Base-by-base conservation (phyloP, 2,888 invertebrate species). In the Troilus luridus region DNA sequence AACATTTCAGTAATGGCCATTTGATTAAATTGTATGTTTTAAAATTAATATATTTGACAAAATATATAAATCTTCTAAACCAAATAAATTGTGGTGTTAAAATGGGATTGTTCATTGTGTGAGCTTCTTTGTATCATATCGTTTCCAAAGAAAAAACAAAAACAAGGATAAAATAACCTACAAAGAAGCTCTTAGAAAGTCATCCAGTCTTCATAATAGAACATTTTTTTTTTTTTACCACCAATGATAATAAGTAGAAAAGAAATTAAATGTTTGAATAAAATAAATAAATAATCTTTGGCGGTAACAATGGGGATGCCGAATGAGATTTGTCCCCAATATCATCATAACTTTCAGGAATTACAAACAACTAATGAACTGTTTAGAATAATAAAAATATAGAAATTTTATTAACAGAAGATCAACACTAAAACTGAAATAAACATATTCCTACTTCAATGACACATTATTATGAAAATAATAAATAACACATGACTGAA, bases 151-250 rank as follows among this genome's bases (percentile, higher is more conserved):
- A 41, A 77, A 41, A 77, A 27, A 41, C 17, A 77, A 17, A 27
- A 41, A n/a, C n/a, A n/a, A n/a, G n/a, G n/a, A 77, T 41, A 77
- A 77, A 77, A 77, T 41, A 67, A 67, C 67, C 24, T 19, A 77
- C 27, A 77, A 77, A 1, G 72, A 77, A 41, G 41, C 27, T 17
- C 17, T 77, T 2, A 77, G 17, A 7, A 77, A 77, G 27, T 41
- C 72, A 8, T 17, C 17, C 41, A 77, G 72, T 27, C 27, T 41
- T 77, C 9, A 17, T 41, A 77, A 77, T 77, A 24, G 24, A 77
- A 19, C 27, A 41, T 17, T 41, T 77, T 6, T 41, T 19, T 77
- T 8, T 14, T 41, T 27, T 21, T 12, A 67, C 24, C 9, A 67
- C 12, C 67, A 24, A 41, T 41, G 17, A 67, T 41, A n/a, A 27